Evolutionary conservation across 2,888 invertebrate species (phyloP).

Genomic region (Zaprionus bogoriensis): DNA sequence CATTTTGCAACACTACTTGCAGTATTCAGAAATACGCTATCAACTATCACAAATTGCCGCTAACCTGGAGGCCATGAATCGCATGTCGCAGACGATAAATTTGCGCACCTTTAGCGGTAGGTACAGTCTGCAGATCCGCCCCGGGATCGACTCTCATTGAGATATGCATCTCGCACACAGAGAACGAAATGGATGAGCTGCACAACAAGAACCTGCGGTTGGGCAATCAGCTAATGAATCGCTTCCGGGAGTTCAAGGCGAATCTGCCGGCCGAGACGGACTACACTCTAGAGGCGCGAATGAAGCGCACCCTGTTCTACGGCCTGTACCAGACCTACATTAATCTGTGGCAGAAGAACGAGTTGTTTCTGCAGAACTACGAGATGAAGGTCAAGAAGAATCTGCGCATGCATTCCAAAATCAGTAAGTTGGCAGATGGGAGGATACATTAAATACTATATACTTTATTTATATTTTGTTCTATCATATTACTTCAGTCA

Average conservation of each 20-base stretch:
- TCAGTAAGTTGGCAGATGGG: too few species aligned
- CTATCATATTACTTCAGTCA: constrained; percentile 62
- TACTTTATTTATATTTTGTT: too few species aligned
- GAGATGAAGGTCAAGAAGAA: constrained; percentile 82
- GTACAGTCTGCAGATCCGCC: constrained; percentile 14
- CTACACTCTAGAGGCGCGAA: constrained; percentile 81
- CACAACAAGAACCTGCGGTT: constrained; percentile 80
- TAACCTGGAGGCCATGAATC: constrained; percentile 81
- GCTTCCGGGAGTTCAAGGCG: constrained; percentile 80
- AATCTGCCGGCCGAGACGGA: constrained; percentile 77
- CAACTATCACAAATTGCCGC: constrained; percentile 77
- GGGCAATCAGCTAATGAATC: constrained; percentile 80
- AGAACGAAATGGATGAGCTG: constrained; percentile 81
- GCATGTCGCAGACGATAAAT: constrained; percentile 80
- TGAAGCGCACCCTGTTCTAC: constrained; percentile 82
- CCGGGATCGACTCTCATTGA: neutral
- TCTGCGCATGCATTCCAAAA: constrained; percentile 81
- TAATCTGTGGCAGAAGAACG: constrained; percentile 82
- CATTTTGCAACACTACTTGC: too few species aligned
- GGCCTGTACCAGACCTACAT: constrained; percentile 82
- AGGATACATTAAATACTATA: too few species aligned
- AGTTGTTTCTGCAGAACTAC: constrained; percentile 80
- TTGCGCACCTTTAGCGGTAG: constrained; percentile 81
- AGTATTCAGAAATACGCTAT: constrained; percentile 81
- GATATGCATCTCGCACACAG: constrained; percentile 21